Evolutionary conservation across 2,888 invertebrate genomes (phyloP), one percentile per base, ranked within the genome.

Genomic region (Lepidocyrtinus sp.): DNA sequence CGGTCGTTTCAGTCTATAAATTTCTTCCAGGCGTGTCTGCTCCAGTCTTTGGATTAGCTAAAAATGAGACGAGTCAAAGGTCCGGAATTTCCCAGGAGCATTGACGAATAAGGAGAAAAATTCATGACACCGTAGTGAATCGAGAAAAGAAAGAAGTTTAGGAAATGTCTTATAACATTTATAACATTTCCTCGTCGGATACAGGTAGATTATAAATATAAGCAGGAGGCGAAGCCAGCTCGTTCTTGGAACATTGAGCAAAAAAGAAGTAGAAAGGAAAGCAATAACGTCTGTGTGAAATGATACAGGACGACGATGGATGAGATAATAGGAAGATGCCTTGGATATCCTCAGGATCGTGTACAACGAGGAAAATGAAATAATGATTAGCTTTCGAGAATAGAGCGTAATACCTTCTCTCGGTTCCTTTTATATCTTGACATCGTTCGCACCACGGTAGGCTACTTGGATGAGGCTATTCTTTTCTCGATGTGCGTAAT

Each of bases 31-130:
- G 77, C 71, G 65, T 65, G 71, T 71, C 61, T 65, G 22, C 70
- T 64, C 61, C 55, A 76, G 70, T 70, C 67, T 67, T 61, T 59
- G 59, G 65, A 67, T 70, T 71, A 67, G 65, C 50, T 70, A 26
- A 64, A 76, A 76, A n/a, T 69, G 77, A 77, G 71, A 27, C 63
- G 70, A 77, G 77, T 77, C 77, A 77, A 77, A 77, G 67, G 77
- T 72, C 77, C 61, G 77, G 71, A 77, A 72, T 77, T 77, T 77
- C 77, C 77, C 77, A 77, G 67, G 77, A 72, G 77, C 77, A 71
- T 77, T 77, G 65, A 67, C 67, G 77, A 77, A 71, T 71, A 77
- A 71, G 71, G 77, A 77, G 65, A 71, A 77, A n/a, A 77, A 77
- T 77, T 72, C 77, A 71, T 71, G 70, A 70, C 76, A 76, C 55